Base-by-base conservation (phyloP, 2,797 vertebrate genomes). In the Phyllotis vaccarum region DNA sequence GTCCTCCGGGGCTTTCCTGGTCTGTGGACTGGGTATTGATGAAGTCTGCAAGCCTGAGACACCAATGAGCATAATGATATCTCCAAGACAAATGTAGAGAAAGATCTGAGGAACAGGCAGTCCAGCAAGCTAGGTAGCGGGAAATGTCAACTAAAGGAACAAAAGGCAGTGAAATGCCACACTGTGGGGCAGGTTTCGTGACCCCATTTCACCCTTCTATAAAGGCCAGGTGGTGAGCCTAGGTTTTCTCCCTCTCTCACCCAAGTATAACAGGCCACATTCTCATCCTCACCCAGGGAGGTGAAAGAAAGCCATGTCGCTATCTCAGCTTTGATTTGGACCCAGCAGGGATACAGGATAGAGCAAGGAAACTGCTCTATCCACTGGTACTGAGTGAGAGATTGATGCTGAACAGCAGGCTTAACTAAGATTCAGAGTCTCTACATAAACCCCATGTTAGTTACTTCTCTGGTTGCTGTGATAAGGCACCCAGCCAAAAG, bases 361-460 rank as follows among this genome's bases (percentile, higher is more conserved):
- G 22, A 31, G 7, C 5, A 11, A 37, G 31, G 78, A 76, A 60
- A 68, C 21, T 6, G 11, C 68, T 7, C 12, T 49, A 8, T 7
- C 40, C 60, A 34, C 6, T 24, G 22, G 22, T 34, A 1, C n/a
- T 43, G 70, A 16, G 49, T 9, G 22, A 17, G 17, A n/a, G 12
- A 31, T 11, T 6, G 16, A 6, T 13, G 43, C 6, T 29, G 24
- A 49, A 17, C 21, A 52, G 40, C 37, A 70, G 52, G 31, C 43
- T 29, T 43, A 34, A 68, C 49, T 9, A 11, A 3, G 27, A 62
- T 12, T 12, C 68, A 60, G 46, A 60, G 46, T 83, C 70, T 66
- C 60, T 4, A 6, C 7, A 5, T 0, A n/a, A n/a, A n/a, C 0
- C 34, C 64, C 17, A 46, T 10, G 7, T 8, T n/a, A 66, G 62